These are phyloP conservation scores for Spongilla lacustris DNA, from an alignment of 37 sponge, comb jelly and placozoan genomes.

Conservation along the genomic window DNA sequence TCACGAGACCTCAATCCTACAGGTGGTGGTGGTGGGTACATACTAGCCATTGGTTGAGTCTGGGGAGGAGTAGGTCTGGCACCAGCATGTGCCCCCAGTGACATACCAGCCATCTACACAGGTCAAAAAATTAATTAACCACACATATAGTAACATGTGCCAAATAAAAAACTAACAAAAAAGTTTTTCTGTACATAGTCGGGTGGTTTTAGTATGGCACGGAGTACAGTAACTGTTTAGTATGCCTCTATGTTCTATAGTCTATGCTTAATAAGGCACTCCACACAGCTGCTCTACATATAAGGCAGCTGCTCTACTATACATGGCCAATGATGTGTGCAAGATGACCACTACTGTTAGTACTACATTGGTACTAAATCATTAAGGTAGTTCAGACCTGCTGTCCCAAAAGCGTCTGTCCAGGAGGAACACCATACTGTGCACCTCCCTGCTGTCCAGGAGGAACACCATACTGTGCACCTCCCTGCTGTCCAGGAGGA, in stretches of 20 bases:
- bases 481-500: not conserved
- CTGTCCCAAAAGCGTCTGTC: not conserved
- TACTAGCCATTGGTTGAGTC: not conserved
- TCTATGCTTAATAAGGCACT: no score
- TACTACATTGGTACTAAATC: no score
- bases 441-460: not conserved
- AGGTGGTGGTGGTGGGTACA: not conserved
- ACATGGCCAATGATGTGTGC: no score
- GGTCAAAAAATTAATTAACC: not conserved
- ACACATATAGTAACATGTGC: not conserved
- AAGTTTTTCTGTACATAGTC: no score
- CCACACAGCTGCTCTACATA: no score
- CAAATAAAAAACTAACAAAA: no score
- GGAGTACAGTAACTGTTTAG: no score
- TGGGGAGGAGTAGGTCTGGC: not conserved
- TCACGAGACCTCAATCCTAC: not conserved
- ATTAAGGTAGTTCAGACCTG: not conserved
- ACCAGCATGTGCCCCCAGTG: slow-evolving; percentile 21
- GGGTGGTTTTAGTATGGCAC: no score
- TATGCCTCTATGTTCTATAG: no score
- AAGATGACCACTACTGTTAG: no score
- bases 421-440: not conserved
- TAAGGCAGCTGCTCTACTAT: no score
- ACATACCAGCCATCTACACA: slow-evolving; percentile 50
- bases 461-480: not conserved